Evolutionary conservation across 92 coral and sea anemone species (phyloP), one percentile per base, ranked within the genome.

Genomic region (Parazoanthus darwini): DNA sequence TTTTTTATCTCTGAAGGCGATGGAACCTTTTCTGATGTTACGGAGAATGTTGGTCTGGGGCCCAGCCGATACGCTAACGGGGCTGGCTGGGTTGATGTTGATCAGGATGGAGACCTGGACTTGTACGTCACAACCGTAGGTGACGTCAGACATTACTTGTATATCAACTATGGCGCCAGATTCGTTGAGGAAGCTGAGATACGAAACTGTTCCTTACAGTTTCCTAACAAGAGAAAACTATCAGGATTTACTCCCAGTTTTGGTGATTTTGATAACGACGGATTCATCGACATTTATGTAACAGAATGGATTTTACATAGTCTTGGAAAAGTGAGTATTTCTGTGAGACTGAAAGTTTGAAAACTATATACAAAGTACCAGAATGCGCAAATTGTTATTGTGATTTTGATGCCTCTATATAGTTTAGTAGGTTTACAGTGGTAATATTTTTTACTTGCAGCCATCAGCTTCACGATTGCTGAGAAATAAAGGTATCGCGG

Each of bases 41-140:
- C 96, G 37, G 68, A 44, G 38, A 94, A 93, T 20, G 89, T 92
- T 20, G 95, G 93, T 42, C 85, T 96, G 39, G 98, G 98, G 46
- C 98, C 98, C 81, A 89, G 90, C 50, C 93, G 93, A 51, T 91
- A 70, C 87, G 98, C 95, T 36, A 96, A 94, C 68, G 98, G 98
- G 42, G 98, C 98, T 50, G 96, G 95, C 86, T 96, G 98, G 98
- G 96, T 91, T 63, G 98, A 96, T 85, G 92, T 96, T 35, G 98
- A 96, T 74, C 94, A 93, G 63, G 98, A 96, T 75, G 98, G 98
- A 25, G 98, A 96, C 90, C 88, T 94, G 91, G 98, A 96, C 78
- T 93, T 96, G 44, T 96, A 93, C 79, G 98, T 96, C 46, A 96
- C 98, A 14, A 93, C 98, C 15, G 94, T 96, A 0, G 98, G 97